These are phyloP conservation scores for Drosophila acutilabella DNA, from an alignment of 2,888 invertebrate genomes.

Conservation along the genomic window DNA sequence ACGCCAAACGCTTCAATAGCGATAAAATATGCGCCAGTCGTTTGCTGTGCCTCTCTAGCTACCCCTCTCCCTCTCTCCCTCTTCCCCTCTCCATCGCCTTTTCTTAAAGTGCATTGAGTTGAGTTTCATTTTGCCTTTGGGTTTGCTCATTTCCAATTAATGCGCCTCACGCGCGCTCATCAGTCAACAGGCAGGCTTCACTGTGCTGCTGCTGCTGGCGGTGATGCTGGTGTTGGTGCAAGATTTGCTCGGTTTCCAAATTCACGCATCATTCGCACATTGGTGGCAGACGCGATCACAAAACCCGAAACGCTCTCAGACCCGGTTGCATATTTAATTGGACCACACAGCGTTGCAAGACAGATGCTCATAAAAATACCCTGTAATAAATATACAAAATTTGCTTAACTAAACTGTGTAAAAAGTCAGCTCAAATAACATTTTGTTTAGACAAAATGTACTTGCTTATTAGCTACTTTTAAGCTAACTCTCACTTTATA, in stretches of 20 bases:
- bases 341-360: slow-evolving; percentile 77
- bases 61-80: neutral
- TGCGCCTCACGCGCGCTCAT: slow-evolving; percentile 78
- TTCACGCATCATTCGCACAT: slow-evolving; percentile 84
- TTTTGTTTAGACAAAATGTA: too few species aligned
- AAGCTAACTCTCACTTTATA: too few species aligned
- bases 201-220: slow-evolving; percentile 11
- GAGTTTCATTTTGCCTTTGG: slow-evolving; percentile 4
- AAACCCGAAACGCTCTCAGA: slow-evolving; percentile 36
- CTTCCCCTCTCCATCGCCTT: neutral
- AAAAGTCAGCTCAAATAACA: too few species aligned
- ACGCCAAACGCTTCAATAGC: slow-evolving; percentile 85
- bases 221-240: slow-evolving; percentile 47
- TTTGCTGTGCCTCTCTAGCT: slow-evolving; percentile 23
- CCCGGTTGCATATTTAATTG: slow-evolving; percentile 81
- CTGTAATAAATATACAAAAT: slow-evolving; percentile 8
- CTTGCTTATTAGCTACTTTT: too few species aligned
- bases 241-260: slow-evolving; percentile 70
- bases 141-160: slow-evolving; percentile 80
- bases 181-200: slow-evolving; percentile 64
- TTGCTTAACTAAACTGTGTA: too few species aligned
- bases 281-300: slow-evolving; percentile 57
- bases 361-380: slow-evolving; percentile 45
- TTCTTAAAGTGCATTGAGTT: slow-evolving; percentile 26
- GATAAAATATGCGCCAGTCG: slow-evolving; percentile 82